These are phyloP conservation scores for Nerophis ophidion DNA, from an alignment of 2,113 vertebrate species.

Conservation along the genomic window DNA sequence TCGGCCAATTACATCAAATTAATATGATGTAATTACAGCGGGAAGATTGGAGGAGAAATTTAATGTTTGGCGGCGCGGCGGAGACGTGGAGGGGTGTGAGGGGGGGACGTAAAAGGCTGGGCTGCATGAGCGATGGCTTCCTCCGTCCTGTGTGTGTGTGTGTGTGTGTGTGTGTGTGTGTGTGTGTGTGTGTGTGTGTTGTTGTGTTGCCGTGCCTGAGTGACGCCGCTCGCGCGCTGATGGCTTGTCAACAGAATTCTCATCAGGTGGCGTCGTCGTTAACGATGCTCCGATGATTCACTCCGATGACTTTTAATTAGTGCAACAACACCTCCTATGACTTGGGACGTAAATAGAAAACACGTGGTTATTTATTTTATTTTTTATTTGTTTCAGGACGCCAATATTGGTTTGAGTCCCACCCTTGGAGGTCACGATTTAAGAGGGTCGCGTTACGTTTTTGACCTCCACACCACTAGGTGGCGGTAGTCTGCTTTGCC, in stretches of 20 bases:
- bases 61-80: slow-evolving; percentile 2
- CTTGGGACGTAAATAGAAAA: slow-evolving; percentile 4
- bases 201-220: background rate
- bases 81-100: background rate
- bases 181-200: background rate
- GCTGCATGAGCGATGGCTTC: slow-evolving; percentile 5
- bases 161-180: background rate
- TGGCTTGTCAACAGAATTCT: slow-evolving; percentile 12
- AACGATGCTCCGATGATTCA: slow-evolving; percentile 8
- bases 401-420: background rate
- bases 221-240: background rate
- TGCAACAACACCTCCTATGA: slow-evolving; percentile 3
- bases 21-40: slow-evolving; percentile 3
- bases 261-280: slow-evolving; percentile 6
- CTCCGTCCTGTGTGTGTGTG: background rate
- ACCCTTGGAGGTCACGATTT: too few species aligned
- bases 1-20: slow-evolving; percentile 3
- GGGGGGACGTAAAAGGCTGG: background rate
- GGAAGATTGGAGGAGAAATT: slow-evolving; percentile 9
- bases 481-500: too few species aligned
- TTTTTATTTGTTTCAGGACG: too few species aligned
- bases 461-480: background rate
- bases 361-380: background rate
- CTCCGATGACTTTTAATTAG: slow-evolving; percentile 9
- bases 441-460: too few species aligned